Percentiles rank a stretch among this genome's conserved stretches.
Conservation (phyloP, 2,888 invertebrate species). For the Drosophila borealis region DNA sequence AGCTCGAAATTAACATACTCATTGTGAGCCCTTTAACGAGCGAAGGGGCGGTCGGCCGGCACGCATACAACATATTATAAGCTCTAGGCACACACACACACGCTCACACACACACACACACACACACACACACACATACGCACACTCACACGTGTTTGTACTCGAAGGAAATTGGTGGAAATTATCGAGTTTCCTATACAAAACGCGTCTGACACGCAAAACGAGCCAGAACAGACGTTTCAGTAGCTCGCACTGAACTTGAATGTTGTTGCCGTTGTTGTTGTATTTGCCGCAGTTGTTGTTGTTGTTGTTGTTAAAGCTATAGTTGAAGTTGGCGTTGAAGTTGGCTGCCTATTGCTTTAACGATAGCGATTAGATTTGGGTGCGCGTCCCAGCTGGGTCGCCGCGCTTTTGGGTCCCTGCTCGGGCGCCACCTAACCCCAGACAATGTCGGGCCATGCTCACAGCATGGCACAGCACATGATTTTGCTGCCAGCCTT, state of each 20-base stretch:
- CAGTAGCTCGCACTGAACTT: constrained; percentile 26
- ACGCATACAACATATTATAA: constrained; percentile 61
- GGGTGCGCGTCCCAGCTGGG: constrained; percentile 29
- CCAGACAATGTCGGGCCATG: background rate
- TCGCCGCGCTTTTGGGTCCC: constrained; percentile 4
- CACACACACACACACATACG: constrained; percentile 10
- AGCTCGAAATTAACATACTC: constrained; percentile 65
- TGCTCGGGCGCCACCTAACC: background rate
- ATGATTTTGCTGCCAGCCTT: constrained; percentile 47
- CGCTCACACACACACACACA: constrained; percentile 25
- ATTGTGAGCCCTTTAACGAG: constrained; percentile 70
- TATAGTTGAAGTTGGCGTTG: constrained; percentile 15
- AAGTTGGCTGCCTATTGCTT: constrained; percentile 53
- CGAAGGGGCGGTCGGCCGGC: constrained; percentile 39
- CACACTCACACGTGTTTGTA: constrained; percentile 29
- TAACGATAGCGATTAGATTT: constrained; percentile 70
- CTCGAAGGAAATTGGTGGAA: constrained; percentile 77
- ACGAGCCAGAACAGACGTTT: constrained; percentile 33
- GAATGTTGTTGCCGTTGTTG: constrained; percentile 7
- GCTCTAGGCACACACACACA: constrained; percentile 25
- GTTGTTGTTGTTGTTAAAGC: constrained; percentile 13
- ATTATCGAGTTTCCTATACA: constrained; percentile 80
- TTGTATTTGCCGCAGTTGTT: constrained; percentile 8
- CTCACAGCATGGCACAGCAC: constrained; percentile 32
- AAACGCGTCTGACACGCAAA: constrained; percentile 76